Evolutionary conservation across 2,888 invertebrate genomes (phyloP), one percentile per base, ranked within the genome.

Genomic region (Rhaphigaster nebulosa): DNA sequence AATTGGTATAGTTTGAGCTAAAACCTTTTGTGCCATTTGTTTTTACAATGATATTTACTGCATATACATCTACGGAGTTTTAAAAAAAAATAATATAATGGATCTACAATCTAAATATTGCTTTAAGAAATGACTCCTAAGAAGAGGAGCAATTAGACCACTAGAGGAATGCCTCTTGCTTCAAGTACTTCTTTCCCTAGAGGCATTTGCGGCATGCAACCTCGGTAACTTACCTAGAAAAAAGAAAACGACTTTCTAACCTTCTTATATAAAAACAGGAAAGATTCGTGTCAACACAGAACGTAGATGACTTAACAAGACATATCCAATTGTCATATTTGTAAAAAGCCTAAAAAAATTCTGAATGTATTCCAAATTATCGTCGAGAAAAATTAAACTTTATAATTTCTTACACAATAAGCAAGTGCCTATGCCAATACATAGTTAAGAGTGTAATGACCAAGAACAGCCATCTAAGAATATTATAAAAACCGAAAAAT

Each of bases 221-320:
- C 70, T 76, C 70, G 20, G 34, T 34, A 76, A 38, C 70, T 76
- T 76, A 76, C 70, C 70, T 20, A 76, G 70, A 38, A 76, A 65
- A 65, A 65, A 60, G n/a, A 34, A 34, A 76, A 1, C 34, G 2
- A 76, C 70, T 76, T 76, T 76, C 70, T 76, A 70, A 38, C 38
- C 34, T 76, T 38, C 70, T 76, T 76, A 76, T 23, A 76, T 76
- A 76, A 76, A 70, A 76, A 34, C 70, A 26, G 38, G 70, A 76
- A 76, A 76, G 20, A 38, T 76, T 76, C 38, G 70, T 26, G 34
- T 23, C 20, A 29, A 76, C 70, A 38, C 70, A 20, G 70, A 76
- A 76, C 34, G 1, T 76, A 38, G 10, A 76, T 6, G 70, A 34
- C 26, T 38, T 65, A 18, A 65, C 29, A 29, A 65, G 65, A 18